Evolutionary conservation across 2,888 invertebrate genomes (phyloP), one percentile per base, ranked within the genome.

Genomic region (Drosophila atripex): DNA sequence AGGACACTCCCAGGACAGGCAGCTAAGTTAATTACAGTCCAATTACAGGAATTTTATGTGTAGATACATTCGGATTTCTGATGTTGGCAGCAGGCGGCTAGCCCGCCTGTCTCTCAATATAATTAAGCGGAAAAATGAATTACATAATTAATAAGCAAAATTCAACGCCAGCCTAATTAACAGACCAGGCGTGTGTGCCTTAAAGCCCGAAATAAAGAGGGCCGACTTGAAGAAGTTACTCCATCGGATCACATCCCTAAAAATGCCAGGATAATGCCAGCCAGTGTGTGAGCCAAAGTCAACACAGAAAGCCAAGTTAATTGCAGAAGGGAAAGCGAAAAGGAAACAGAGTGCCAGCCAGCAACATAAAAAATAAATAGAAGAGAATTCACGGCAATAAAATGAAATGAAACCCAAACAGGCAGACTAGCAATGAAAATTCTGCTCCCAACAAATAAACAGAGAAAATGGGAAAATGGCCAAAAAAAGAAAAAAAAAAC

Each of bases 131-230:
- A 87, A 86, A 87, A 87, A 85, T 83, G 86, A 84, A 83, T 83
- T 86, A 84, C 86, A 85, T 85, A 84, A 84, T 84, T 84, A 87
- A 87, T 84, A 87, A 87, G 82, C 77, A 82, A 76, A 60, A 87
- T 79, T 85, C 83, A 56, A 64, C 77, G 86, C 79, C 78, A 57
- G 57, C 71, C 85, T 84, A 84, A 87, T 87, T 87, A 84, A 85
- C 80, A 53, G 53, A 51, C 50, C 49, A 35, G 56, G 18, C 50
- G 32, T 43, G 18, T 38, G 46, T 38, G 63, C 28, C 14, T 8
- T 66, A 66, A 54, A 66, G 66, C 54, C 47, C 58, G 23, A 11
- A 14, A 12, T 25, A 6, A 49, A 49, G 12, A 16, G 16, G 16
- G 35, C 35, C 35, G 25, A 5, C 16, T 57, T 41, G 14, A 23